A percentile compares a stretch with the other conserved stretches of the same genome.
These are phyloP conservation scores for Dasypogon diadema DNA, from an alignment of 2,888 invertebrate genomes.

Conservation along the genomic window DNA sequence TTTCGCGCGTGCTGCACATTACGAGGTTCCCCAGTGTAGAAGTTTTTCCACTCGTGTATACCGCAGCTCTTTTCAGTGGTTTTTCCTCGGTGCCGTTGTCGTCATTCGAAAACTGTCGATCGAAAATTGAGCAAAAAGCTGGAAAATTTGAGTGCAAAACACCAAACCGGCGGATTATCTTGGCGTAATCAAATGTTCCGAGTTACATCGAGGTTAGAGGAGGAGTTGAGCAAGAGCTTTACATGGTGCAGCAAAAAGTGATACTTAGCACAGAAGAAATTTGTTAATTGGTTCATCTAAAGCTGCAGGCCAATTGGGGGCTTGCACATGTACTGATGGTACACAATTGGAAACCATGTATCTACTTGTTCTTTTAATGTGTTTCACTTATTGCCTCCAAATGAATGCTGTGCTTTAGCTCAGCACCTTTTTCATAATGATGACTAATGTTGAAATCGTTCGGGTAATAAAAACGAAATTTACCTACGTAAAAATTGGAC, in stretches of 20 bases:
- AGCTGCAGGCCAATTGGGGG: background rate
- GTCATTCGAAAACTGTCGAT: conserved; percentile 35
- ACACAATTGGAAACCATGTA: too few relatives aligned
- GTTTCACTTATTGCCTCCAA: too few relatives aligned
- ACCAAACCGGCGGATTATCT: conserved; percentile 18
- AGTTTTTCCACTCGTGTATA: conserved; percentile 43
- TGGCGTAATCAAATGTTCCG: conserved; percentile 23
- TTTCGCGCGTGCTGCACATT: conserved; percentile 62
- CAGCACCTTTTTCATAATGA: too few relatives aligned
- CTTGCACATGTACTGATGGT: too few relatives aligned
- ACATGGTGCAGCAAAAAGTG: conserved; percentile 27
- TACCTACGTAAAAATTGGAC: too few relatives aligned
- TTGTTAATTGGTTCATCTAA: conserved; percentile 19
- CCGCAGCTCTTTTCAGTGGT: background rate
- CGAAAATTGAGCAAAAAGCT: conserved; percentile 29
- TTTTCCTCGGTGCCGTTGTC: conserved; percentile 21
- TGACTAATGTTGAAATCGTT: too few relatives aligned
- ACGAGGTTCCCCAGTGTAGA: conserved; percentile 55
- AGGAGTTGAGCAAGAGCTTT: conserved; percentile 33
- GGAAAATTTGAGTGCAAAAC: conserved; percentile 29
- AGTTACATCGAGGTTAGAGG: conserved; percentile 16
- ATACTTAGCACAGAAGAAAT: background rate
- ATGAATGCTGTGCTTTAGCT: too few relatives aligned
- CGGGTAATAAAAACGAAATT: too few relatives aligned
- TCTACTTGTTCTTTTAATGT: too few relatives aligned